Percentiles rank a stretch among this genome's conserved stretches.
Evolutionary conservation across 2,797 vertebrate species (phyloP).

Genomic region (Argya squamiceps): DNA sequence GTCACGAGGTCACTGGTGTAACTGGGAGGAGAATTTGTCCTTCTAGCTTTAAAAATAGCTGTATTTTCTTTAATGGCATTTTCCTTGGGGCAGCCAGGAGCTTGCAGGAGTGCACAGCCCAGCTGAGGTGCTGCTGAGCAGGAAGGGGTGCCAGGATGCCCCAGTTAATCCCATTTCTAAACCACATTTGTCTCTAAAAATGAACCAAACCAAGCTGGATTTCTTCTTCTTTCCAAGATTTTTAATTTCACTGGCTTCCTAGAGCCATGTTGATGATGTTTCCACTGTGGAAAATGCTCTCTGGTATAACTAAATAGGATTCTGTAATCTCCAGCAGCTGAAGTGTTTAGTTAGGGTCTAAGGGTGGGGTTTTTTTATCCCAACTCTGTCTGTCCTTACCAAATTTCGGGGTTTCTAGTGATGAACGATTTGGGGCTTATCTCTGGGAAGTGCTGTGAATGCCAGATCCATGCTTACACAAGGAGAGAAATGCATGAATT

Average conservation of each 20-base stretch:
- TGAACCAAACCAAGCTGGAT: neutral
- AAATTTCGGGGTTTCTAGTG: neutral
- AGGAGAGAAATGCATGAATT: conserved; percentile 59
- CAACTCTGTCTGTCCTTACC: neutral
- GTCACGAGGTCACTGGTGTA: conserved; percentile 1
- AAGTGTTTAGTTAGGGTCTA: conserved; percentile 14
- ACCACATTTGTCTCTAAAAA: neutral
- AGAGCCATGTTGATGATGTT: neutral
- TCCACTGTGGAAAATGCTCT: conserved; percentile 5
- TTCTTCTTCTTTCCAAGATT: neutral
- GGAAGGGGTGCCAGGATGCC: neutral
- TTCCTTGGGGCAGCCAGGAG: conserved; percentile 8
- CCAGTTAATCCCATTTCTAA: neutral
- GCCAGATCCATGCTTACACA: neutral
- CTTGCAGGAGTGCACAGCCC: neutral
- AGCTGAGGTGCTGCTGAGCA: accelerated
- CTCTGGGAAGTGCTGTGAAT: neutral
- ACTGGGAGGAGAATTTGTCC: conserved; percentile 35
- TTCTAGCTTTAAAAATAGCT: conserved; percentile 35
- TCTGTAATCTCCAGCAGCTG: conserved; percentile 48
- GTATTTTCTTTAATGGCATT: neutral
- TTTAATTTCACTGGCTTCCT: neutral
- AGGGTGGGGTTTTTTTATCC: neutral
- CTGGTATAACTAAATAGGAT: conserved; percentile 50
- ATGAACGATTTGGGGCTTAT: conserved; percentile 41